A percentile compares a stretch with the other conserved stretches of the same genome.
phyloP scores from a whole-genome alignment of 1,140 invertebrate genomes.

The Drosophila subobscura region DNA sequence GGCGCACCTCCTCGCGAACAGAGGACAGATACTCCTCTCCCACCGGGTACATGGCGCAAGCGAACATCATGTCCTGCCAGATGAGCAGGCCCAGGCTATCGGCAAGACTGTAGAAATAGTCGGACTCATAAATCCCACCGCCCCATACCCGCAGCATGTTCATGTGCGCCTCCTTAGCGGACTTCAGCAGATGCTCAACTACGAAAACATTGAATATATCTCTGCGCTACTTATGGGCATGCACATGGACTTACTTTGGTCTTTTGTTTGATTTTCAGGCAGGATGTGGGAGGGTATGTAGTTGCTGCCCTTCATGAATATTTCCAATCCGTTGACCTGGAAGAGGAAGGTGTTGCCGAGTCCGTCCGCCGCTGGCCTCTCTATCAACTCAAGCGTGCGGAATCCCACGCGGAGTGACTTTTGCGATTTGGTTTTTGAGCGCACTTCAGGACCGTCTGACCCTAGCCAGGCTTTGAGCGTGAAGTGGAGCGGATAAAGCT shows the following conservation, averaged over 20 bases:
- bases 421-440: constrained; percentile 60
- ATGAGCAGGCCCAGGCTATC: constrained; percentile 92
- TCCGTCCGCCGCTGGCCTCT: constrained; percentile 85
- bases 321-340: constrained; percentile 91
- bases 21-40: constrained; percentile 88
- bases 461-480: constrained; percentile 77
- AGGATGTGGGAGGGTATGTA: constrained; percentile 96
- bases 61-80: constrained; percentile 99
- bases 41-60: constrained; percentile 97
- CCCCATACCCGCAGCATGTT: constrained; percentile 99
- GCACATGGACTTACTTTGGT: constrained; percentile 47
- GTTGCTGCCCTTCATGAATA: constrained; percentile 99
- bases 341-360: constrained; percentile 94
- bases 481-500: constrained; percentile 89
- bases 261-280: constrained; percentile 88
- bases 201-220: neutral
- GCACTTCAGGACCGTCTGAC: constrained; percentile 55
- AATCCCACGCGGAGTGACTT: constrained; percentile 91
- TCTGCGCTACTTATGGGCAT: no score
- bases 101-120: constrained; percentile 94
- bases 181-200: constrained; percentile 87
- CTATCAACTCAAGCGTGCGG: constrained; percentile 91
- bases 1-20: constrained; percentile 91
- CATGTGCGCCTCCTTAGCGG: constrained; percentile 92
- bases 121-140: constrained; percentile 97